Evolutionary conservation across 1,140 invertebrate genomes (phyloP).

Genomic region (Harpegnathos saltator): DNA sequence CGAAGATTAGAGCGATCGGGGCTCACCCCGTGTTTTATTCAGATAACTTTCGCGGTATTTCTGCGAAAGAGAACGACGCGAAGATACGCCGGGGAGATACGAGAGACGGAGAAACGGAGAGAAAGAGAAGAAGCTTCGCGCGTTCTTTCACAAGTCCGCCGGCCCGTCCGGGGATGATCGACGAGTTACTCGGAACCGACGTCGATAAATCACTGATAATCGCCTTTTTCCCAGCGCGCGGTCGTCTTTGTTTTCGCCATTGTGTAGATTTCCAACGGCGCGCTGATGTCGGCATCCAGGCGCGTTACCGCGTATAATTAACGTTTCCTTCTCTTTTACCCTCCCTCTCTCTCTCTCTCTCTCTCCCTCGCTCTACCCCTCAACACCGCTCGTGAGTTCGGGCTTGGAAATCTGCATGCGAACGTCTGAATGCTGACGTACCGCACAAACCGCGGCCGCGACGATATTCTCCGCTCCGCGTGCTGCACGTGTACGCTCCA

Average conservation of each 20-base stretch:
- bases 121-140: background rate
- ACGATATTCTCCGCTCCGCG: conserved; percentile 18
- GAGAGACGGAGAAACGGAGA: background rate
- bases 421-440: conserved; percentile 15
- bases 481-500: background rate
- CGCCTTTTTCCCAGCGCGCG: background rate
- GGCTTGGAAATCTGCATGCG: conserved; percentile 59
- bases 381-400: conserved; percentile 19
- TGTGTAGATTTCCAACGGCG: background rate
- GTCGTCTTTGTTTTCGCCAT: conserved; percentile 51
- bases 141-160: conserved; percentile 32
- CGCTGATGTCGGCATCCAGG: conserved; percentile 13
- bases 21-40: too few relatives aligned
- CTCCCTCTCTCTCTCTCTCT: background rate
- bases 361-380: background rate
- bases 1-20: too few relatives aligned
- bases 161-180: conserved; percentile 51
- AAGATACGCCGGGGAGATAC: background rate
- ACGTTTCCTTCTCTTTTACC: conserved; percentile 31
- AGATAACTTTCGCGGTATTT: conserved; percentile 12
- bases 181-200: conserved; percentile 69
- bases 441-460: conserved; percentile 21
- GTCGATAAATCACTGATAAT: conserved; percentile 69
- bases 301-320: conserved; percentile 64
- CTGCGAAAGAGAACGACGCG: conserved; percentile 29